Conservation (phyloP, 2,888 invertebrate species). For the Thereva nobilitata region DNA sequence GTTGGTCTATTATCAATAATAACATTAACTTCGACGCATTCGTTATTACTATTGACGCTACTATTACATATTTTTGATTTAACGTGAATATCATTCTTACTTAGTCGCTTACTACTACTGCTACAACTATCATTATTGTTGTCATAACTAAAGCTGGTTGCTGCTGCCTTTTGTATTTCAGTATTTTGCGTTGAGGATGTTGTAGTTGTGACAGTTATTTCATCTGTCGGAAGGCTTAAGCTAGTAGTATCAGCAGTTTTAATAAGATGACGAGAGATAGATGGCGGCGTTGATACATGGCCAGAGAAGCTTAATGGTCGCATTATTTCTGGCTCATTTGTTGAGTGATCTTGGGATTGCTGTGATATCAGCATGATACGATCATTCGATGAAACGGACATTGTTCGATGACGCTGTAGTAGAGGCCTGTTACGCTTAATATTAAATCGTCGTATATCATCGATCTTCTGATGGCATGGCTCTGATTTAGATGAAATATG, state of each 20-base stretch:
- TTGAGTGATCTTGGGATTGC: conserved; percentile 33
- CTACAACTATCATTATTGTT: conserved; percentile 42
- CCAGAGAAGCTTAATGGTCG: conserved; percentile 15
- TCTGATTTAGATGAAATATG: conserved; percentile 45
- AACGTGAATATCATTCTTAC: conserved; percentile 30
- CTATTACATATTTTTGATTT: conserved; percentile 36
- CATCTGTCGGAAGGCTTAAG: conserved; percentile 11
- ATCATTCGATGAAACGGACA: conserved; percentile 51
- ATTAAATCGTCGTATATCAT: conserved; percentile 10
- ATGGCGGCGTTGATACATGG: conserved; percentile 26
- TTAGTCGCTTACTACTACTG: conserved; percentile 37
- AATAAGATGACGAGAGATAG: conserved; percentile 3
- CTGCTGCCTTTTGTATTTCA: conserved; percentile 35
- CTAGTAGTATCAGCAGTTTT: conserved; percentile 3
- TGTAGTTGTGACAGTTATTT: conserved; percentile 15
- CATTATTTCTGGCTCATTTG: conserved; percentile 26
- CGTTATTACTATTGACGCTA: conserved; percentile 40
- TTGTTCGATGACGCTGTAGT: conserved; percentile 54
- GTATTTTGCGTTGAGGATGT: conserved; percentile 27
- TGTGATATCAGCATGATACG: conserved; percentile 40
- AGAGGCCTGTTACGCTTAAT: conserved; percentile 43
- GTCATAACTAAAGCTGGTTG: conserved; percentile 42
- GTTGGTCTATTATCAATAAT: conserved; percentile 42
- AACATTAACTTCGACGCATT: conserved; percentile 41
- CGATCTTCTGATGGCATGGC: conserved; percentile 11